Conservation (phyloP, 2,797 vertebrate species). For the Champsocephalus gunnari region DNA sequence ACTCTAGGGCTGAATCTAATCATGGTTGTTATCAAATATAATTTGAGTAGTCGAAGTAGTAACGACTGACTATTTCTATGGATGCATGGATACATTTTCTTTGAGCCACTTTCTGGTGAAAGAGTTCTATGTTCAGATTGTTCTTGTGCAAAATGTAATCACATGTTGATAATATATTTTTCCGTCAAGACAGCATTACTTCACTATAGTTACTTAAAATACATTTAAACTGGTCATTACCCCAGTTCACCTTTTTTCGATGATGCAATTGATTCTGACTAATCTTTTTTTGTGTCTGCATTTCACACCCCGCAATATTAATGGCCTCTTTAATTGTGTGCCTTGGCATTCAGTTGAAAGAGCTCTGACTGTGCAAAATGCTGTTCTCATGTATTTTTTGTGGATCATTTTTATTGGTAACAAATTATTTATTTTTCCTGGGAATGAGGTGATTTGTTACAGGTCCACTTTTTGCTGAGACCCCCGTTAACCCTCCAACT, state of each 20-base stretch:
- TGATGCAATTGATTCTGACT: slow-evolving; percentile 9
- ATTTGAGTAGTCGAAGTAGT: neutral
- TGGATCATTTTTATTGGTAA: slow-evolving; percentile 82
- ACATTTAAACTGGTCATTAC: neutral
- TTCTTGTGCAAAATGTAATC: neutral
- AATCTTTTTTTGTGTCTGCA: slow-evolving; percentile 42
- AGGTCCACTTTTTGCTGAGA: slow-evolving; percentile 64
- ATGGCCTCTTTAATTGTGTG: slow-evolving; percentile 64
- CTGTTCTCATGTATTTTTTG: slow-evolving; percentile 64
- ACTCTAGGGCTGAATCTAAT: neutral
- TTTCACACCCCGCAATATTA: slow-evolving; percentile 62
- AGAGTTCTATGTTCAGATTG: neutral
- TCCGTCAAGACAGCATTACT: neutral
- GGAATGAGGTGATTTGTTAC: slow-evolving; percentile 69
- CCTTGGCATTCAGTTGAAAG: slow-evolving; percentile 50
- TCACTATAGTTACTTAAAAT: slow-evolving; percentile 2
- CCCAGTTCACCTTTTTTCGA: slow-evolving; percentile 39
- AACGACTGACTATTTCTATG: neutral
- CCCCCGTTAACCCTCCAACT: slow-evolving; percentile 63
- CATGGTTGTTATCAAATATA: too few species aligned
- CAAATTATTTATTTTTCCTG: slow-evolving; percentile 78
- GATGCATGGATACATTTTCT: neutral
- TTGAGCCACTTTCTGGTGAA: neutral
- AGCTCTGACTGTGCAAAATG: slow-evolving; percentile 33
- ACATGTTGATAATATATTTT: neutral